A percentile compares a stretch with the other conserved stretches of the same genome.
Conservation (phyloP, 2,888 invertebrate species). For the Drosophila quinaria region DNA sequence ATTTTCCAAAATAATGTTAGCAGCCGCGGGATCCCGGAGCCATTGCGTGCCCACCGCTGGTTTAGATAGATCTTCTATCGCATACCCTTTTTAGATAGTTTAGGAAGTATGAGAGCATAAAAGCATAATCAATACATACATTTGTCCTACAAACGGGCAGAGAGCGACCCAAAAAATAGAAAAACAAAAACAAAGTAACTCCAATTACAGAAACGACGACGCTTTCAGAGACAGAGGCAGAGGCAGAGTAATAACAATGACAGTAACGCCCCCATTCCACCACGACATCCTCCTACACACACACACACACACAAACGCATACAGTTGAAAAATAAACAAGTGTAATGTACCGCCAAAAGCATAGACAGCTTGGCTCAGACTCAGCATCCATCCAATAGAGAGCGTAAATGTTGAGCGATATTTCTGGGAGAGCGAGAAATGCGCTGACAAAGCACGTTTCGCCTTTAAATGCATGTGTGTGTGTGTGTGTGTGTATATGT, state of each 20-base stretch:
- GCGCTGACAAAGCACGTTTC: constrained; percentile 35
- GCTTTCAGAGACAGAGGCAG: constrained; percentile 28
- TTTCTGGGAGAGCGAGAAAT: constrained; percentile 59
- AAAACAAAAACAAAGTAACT: constrained; percentile 61
- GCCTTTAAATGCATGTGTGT: constrained; percentile 9
- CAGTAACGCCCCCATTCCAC: constrained; percentile 71
- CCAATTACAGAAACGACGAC: constrained; percentile 49
- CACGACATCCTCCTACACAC: constrained; percentile 16
- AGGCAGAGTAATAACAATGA: constrained; percentile 71
- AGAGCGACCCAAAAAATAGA: constrained; percentile 64
- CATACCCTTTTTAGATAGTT: constrained; percentile 9
- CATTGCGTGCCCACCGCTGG: too few relatives aligned
- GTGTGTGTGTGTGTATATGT: neutral
- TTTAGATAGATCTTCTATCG: neutral
- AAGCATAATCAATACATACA: constrained; percentile 81
- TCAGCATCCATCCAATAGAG: constrained; percentile 44
- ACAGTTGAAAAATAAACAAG: constrained; percentile 67
- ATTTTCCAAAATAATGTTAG: too few relatives aligned
- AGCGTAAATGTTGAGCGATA: constrained; percentile 51
- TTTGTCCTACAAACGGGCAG: constrained; percentile 80
- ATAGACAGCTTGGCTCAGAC: constrained; percentile 80
- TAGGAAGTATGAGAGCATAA: constrained; percentile 22
- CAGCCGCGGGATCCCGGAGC: too few relatives aligned
- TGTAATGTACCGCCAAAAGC: constrained; percentile 78
- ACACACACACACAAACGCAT: constrained; percentile 20